Evolutionary conservation across 2,888 invertebrate species (phyloP).

Genomic region (Andrena hattorfiana): DNA sequence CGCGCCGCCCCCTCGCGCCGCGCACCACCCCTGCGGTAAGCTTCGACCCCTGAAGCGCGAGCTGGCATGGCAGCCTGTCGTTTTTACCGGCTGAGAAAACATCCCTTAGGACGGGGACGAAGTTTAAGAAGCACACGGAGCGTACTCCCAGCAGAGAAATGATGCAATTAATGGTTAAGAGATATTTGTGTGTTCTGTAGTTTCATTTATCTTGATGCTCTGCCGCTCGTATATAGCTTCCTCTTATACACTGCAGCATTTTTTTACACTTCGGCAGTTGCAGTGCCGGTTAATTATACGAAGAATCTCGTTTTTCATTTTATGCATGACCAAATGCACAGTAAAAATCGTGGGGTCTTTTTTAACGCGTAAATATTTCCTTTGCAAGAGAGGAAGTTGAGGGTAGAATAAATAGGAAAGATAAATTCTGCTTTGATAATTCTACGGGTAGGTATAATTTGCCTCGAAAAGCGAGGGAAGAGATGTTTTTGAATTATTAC

Average conservation of each 20-base stretch:
- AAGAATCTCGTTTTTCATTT: not conserved
- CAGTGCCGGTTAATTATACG: constrained; percentile 5
- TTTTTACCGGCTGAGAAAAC: constrained; percentile 46
- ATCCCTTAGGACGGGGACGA: constrained; percentile 29
- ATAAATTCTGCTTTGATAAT: constrained; percentile 4
- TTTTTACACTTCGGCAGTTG: too few species aligned
- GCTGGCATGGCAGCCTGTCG: constrained; percentile 48
- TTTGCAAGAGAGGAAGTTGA: not conserved
- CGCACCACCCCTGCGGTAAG: not conserved
- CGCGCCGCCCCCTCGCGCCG: constrained; percentile 4
- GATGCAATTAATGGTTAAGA: too few species aligned
- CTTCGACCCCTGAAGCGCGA: constrained; percentile 14
- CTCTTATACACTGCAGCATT: too few species aligned
- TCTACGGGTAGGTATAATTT: not conserved
- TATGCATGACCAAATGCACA: not conserved
- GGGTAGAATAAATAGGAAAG: not conserved
- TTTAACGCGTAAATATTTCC: not conserved
- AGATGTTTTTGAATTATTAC: constrained; percentile 2
- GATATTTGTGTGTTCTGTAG: too few species aligned
- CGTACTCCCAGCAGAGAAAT: too few species aligned
- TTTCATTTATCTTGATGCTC: too few species aligned
- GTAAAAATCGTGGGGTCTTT: not conserved
- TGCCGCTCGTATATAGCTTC: too few species aligned
- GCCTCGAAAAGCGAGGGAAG: not conserved
- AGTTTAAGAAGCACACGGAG: constrained; percentile 38